Conservation (phyloP, 2,888 invertebrate species). For the Nipponacmea schrenckii region DNA sequence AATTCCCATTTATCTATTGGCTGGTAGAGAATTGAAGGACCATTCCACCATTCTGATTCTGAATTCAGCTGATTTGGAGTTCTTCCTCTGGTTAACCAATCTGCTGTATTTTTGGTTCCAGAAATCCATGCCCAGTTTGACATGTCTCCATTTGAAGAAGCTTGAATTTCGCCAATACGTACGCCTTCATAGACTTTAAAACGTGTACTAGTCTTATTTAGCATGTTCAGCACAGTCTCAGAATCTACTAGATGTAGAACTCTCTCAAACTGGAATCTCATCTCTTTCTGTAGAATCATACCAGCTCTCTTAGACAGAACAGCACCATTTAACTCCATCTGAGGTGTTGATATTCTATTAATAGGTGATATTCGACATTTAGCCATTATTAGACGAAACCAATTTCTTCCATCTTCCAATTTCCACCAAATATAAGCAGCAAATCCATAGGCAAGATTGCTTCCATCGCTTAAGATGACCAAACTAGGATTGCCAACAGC, state of each 20-base stretch:
- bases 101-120: conserved; percentile 10
- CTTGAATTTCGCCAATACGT: conserved; percentile 17
- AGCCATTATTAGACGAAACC: conserved; percentile 13
- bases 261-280: conserved; percentile 10
- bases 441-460: conserved; percentile 13
- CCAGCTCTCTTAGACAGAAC: too few relatives aligned
- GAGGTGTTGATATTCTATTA: conserved; percentile 7
- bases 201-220: conserved; percentile 9
- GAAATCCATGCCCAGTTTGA: conserved; percentile 14
- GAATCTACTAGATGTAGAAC: conserved; percentile 9
- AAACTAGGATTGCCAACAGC: conserved; percentile 7
- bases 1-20: conserved; percentile 6
- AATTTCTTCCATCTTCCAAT: background rate
- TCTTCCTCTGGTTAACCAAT: conserved; percentile 15
- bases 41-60: conserved; percentile 12
- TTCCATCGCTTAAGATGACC: conserved; percentile 10
- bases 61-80: conserved; percentile 1
- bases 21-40: background rate
- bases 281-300: conserved; percentile 9
- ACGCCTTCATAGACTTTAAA: conserved; percentile 13
- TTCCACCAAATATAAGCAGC: conserved; percentile 17
- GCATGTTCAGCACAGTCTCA: conserved; percentile 14
- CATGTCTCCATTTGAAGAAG: conserved; percentile 7
- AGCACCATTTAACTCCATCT: too few relatives aligned
- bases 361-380: conserved; percentile 15